Conservation (phyloP, 2,888 invertebrate genomes). For the Thysanoteuthis rhombus region DNA sequence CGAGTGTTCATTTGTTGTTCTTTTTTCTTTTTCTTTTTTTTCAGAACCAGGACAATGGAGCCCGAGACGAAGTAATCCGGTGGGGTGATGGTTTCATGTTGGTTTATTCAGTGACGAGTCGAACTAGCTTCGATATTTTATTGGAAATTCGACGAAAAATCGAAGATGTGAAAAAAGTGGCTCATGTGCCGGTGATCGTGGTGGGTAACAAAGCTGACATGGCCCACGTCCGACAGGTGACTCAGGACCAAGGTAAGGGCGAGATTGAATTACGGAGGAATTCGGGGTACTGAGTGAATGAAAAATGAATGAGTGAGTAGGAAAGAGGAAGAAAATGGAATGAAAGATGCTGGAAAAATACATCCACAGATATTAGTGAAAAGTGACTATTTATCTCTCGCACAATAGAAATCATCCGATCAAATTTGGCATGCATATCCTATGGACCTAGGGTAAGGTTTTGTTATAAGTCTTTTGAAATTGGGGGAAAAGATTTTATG, state of each 20-base stretch:
- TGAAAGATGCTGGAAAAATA: neutral
- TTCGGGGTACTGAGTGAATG: neutral
- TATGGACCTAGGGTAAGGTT: too few relatives aligned
- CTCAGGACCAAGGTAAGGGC: slow-evolving; percentile 56
- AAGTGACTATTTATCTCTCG: too few relatives aligned
- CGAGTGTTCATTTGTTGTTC: neutral
- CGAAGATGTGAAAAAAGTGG: slow-evolving; percentile 55
- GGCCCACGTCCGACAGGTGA: slow-evolving; percentile 59
- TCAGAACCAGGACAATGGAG: slow-evolving; percentile 59
- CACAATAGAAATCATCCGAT: too few relatives aligned
- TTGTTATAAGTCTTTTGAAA: too few relatives aligned
- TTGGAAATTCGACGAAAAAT: slow-evolving; percentile 52
- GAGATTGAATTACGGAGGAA: too few relatives aligned
- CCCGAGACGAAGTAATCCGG: slow-evolving; percentile 57
- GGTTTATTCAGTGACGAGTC: slow-evolving; percentile 59
- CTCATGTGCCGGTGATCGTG: slow-evolving; percentile 57
- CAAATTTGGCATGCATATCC: too few relatives aligned
- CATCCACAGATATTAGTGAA: too few relatives aligned
- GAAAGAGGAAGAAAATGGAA: neutral
- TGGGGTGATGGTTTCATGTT: slow-evolving; percentile 64
- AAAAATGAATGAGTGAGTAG: neutral
- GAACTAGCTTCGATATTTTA: slow-evolving; percentile 55
- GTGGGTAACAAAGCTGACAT: slow-evolving; percentile 63
- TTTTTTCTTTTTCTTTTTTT: slow-evolving; percentile 16
- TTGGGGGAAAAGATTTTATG: too few relatives aligned